Evolutionary conservation across 2,797 vertebrate species (phyloP).

Genomic region (Myotis daubentonii): DNA sequence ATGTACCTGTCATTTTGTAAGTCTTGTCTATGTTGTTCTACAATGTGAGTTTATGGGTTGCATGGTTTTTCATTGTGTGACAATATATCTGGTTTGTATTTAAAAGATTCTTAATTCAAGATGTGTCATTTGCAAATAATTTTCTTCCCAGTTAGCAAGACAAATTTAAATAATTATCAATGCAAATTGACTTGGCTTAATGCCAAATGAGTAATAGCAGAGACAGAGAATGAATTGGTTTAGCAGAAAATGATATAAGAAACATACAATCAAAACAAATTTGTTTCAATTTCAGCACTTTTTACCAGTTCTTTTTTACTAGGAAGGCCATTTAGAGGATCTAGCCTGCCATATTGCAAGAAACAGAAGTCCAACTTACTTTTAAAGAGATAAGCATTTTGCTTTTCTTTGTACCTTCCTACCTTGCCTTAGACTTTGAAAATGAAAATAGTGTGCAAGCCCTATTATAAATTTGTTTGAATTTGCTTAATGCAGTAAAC

Average conservation of each 20-base stretch:
- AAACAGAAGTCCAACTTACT: background rate
- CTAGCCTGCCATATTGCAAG: background rate
- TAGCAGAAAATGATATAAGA: conserved; percentile 12
- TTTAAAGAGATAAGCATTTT: background rate
- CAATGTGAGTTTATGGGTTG: background rate
- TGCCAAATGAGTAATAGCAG: conserved; percentile 70
- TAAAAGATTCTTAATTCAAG: conserved; percentile 58
- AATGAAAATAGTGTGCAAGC: background rate
- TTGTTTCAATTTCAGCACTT: background rate
- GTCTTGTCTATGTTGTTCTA: background rate
- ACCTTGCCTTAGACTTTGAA: background rate
- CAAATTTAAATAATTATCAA: conserved; percentile 61
- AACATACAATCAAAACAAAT: background rate
- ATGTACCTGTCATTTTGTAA: background rate
- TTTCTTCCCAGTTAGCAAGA: conserved; percentile 68
- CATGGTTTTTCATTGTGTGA: background rate
- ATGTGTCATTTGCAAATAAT: conserved; percentile 54
- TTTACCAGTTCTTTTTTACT: conserved; percentile 7
- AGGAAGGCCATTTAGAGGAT: background rate
- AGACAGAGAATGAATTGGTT: background rate
- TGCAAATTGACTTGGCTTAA: conserved; percentile 66
- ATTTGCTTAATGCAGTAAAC: background rate
- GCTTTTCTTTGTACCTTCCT: background rate
- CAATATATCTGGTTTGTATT: background rate
- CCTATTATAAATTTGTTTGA: background rate